Evolutionary conservation across 1,140 invertebrate genomes (phyloP).

Genomic region (Mactra quadrangularis): DNA sequence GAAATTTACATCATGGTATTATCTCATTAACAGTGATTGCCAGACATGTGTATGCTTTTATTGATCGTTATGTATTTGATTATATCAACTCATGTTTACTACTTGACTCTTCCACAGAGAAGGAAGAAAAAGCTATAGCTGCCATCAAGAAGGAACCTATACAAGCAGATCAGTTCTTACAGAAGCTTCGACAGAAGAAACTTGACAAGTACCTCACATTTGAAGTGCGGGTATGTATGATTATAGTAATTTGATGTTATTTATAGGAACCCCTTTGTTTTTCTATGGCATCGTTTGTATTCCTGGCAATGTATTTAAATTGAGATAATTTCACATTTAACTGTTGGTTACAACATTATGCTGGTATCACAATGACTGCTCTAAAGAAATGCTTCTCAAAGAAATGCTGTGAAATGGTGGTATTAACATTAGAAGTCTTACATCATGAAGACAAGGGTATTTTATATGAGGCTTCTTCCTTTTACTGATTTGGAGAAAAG

Average conservation of each 20-base stretch:
- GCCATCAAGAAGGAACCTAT: conserved; percentile 55
- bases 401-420: too few relatives aligned
- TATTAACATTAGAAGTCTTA: too few relatives aligned
- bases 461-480: too few relatives aligned
- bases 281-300: neutral
- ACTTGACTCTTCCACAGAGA: conserved; percentile 55
- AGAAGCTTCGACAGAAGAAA: conserved; percentile 51
- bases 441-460: too few relatives aligned
- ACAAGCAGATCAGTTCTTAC: conserved; percentile 54
- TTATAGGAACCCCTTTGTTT: neutral
- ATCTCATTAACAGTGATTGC: conserved; percentile 35
- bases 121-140: conserved; percentile 57
- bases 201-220: conserved; percentile 60
- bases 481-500: too few relatives aligned
- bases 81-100: conserved; percentile 34
- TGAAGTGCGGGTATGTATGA: conserved; percentile 57
- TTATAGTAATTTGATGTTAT: neutral
- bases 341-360: too few relatives aligned
- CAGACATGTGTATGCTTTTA: conserved; percentile 24
- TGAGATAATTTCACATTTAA: neutral
- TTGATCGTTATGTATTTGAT: conserved; percentile 22
- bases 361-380: too few relatives aligned
- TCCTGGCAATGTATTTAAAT: neutral
- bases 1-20: conserved; percentile 14
- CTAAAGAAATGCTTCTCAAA: too few relatives aligned